Evolutionary conservation across 1,140 invertebrate genomes (phyloP), one percentile per base, ranked within the genome.

Genomic region (Drosophila parabipectinata): DNA sequence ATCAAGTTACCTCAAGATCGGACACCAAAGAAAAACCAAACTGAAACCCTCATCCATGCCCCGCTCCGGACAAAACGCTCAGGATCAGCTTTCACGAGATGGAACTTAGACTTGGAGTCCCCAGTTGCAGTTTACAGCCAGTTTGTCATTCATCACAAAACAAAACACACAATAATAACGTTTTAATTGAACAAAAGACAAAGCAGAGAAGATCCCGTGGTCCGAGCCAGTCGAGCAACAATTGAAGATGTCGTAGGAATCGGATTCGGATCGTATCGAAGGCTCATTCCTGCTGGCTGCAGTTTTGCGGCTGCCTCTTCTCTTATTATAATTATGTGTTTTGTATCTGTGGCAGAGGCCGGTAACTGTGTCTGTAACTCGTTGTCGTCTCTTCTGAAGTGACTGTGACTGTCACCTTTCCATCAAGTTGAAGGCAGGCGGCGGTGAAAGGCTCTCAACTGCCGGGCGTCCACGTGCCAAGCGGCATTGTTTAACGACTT

Each of bases 181-280:
- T 87, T 88, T 87, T 87, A 87, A 87, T 87, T 87, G 82, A 87
- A 87, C 78, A 87, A 79, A 87, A 87, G 74, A 72, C 74, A 61
- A 57, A 32, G 37, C 55, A 66, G n/a, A 10, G 41, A 72, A 72
- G 58, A 61, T 55, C 72, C 58, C 67, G 56, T 60, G 68, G 37
- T 14, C 41, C 41, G n/a, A 44, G 21, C 61, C 60, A 71, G 82
- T 87, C 71, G 55, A 75, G 59, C 82, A 74, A 87, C 82, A 87
- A 87, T 87, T 81, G 71, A 64, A 69, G 48, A 64, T 68, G 60
- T 56, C 51, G 18, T 58, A 71, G 68, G 54, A 74, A 63, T 74
- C 59, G 59, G 45, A 73, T 32, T 73, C 72, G 34, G 34, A 50
- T 64, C 48, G 66, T 10, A 55, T 52, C 24, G 39, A 30, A 14